A percentile compares a stretch with the other conserved stretches of the same genome.
These are phyloP conservation scores for Sinocyclocheilus grahami DNA, from an alignment of 2,113 vertebrate genomes.

Conservation along the genomic window DNA sequence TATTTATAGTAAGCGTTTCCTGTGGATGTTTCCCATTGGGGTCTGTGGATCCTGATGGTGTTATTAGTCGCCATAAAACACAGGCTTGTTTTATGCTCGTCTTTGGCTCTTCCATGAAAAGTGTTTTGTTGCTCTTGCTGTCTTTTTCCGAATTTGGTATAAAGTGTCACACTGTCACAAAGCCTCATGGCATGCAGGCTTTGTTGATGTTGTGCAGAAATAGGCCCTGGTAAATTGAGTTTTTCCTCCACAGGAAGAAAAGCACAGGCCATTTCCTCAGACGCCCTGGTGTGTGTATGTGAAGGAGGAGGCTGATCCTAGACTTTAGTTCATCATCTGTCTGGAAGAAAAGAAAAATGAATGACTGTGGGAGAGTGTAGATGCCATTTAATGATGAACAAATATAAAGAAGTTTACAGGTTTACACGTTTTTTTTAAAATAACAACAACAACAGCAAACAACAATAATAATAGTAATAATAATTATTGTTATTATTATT, in stretches of 20 bases:
- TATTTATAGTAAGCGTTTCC: constrained; percentile 60
- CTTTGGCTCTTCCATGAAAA: not conserved
- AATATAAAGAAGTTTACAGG: not conserved
- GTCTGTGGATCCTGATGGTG: constrained; percentile 38
- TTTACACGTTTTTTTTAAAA: too few species aligned
- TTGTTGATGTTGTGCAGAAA: constrained; percentile 56
- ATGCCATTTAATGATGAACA: not conserved
- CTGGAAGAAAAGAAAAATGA: not conserved
- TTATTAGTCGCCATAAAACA: constrained; percentile 35
- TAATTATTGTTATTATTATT: too few species aligned
- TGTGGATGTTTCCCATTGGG: constrained; percentile 44
- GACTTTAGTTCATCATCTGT: not conserved
- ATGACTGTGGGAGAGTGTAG: not conserved
- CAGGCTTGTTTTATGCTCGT: not conserved
- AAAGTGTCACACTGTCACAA: constrained; percentile 1
- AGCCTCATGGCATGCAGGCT: constrained; percentile 10
- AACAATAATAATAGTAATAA: too few species aligned
- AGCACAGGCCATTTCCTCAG: constrained; percentile 59
- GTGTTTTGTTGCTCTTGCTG: constrained; percentile 9
- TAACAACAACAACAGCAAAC: too few species aligned
- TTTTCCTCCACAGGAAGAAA: constrained; percentile 56
- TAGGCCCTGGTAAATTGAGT: constrained; percentile 53
- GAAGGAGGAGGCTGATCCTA: constrained; percentile 8
- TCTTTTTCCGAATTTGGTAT: constrained; percentile 9
- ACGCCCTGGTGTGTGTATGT: constrained; percentile 38